Percentiles rank a stretch among this genome's conserved stretches.
These are phyloP conservation scores for Noctua janthina DNA, from an alignment of 2,888 invertebrate genomes.

Conservation along the genomic window DNA sequence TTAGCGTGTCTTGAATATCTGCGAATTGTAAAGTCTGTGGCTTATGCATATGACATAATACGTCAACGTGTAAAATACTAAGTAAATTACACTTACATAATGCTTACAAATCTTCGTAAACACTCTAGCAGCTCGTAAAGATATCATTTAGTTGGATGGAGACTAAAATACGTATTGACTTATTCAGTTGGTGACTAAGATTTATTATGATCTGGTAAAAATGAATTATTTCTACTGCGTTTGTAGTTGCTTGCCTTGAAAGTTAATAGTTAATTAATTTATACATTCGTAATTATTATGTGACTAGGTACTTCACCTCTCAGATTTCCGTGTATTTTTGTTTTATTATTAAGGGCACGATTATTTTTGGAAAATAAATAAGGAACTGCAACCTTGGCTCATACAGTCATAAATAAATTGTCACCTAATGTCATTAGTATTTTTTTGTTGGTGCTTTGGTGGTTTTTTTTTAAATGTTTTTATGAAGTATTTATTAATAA, in stretches of 20 bases:
- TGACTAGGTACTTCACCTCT: constrained; percentile 50
- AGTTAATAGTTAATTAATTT: constrained; percentile 49
- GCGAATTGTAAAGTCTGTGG: constrained; percentile 6
- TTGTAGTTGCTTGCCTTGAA: constrained; percentile 59
- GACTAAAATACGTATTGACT: constrained; percentile 23
- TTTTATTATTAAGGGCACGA: constrained; percentile 45
- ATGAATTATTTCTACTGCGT: constrained; percentile 44
- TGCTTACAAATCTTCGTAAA: constrained; percentile 18
- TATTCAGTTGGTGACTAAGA: constrained; percentile 22
- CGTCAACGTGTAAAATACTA: constrained; percentile 43
- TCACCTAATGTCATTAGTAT: constrained; percentile 6
- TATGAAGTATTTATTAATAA: neutral
- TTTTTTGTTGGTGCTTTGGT: constrained; percentile 10
- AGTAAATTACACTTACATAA: constrained; percentile 44
- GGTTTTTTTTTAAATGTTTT: constrained; percentile 6
- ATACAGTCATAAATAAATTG: constrained; percentile 32
- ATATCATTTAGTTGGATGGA: neutral
- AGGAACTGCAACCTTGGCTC: constrained; percentile 48
- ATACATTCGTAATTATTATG: constrained; percentile 50
- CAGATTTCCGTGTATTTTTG: constrained; percentile 61
- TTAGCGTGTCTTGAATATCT: constrained; percentile 42
- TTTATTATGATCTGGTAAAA: constrained; percentile 34
- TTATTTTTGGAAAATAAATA: constrained; percentile 42
- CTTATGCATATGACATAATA: constrained; percentile 31
- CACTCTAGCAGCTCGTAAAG: constrained; percentile 33